Evolutionary conservation across 2,888 invertebrate genomes (phyloP).

Genomic region (Caradrina clavipalpis): DNA sequence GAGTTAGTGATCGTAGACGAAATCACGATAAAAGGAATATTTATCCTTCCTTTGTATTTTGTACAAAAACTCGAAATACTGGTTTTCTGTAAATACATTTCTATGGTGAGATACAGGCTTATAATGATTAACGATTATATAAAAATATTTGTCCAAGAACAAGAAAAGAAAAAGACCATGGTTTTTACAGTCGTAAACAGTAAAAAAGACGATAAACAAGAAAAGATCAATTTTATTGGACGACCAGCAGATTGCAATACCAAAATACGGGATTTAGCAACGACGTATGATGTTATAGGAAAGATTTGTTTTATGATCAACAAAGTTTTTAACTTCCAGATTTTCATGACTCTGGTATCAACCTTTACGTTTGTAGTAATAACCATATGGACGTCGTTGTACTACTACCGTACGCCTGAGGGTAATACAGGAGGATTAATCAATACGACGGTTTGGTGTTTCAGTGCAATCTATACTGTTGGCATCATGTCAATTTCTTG

Average conservation of each 20-base stretch:
- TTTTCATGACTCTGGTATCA: conserved; percentile 77
- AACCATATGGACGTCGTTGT: conserved; percentile 76
- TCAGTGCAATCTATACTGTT: conserved; percentile 70
- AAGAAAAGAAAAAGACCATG: conserved; percentile 57
- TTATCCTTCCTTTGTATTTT: conserved; percentile 65
- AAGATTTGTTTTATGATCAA: conserved; percentile 73
- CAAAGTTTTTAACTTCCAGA: conserved; percentile 77
- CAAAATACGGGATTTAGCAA: conserved; percentile 75
- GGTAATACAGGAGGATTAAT: conserved; percentile 65
- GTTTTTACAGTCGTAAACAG: conserved; percentile 67
- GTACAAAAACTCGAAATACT: conserved; percentile 75
- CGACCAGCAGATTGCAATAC: conserved; percentile 65
- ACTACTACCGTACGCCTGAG: conserved; percentile 67
- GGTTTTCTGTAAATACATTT: conserved; percentile 72
- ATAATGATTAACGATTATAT: conserved; percentile 72
- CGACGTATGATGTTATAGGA: conserved; percentile 75
- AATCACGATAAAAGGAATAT: conserved; percentile 39
- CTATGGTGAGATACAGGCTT: conserved; percentile 71
- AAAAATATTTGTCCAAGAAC: conserved; percentile 68
- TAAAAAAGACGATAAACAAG: conserved; percentile 50
- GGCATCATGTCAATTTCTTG: conserved; percentile 74
- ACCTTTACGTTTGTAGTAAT: conserved; percentile 77
- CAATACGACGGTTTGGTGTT: conserved; percentile 72
- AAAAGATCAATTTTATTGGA: conserved; percentile 68
- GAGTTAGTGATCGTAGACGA: conserved; percentile 58